A percentile compares a stretch with the other conserved stretches of the same genome.
Conservation (phyloP, 1,140 invertebrate species). For the Manduca sexta region DNA sequence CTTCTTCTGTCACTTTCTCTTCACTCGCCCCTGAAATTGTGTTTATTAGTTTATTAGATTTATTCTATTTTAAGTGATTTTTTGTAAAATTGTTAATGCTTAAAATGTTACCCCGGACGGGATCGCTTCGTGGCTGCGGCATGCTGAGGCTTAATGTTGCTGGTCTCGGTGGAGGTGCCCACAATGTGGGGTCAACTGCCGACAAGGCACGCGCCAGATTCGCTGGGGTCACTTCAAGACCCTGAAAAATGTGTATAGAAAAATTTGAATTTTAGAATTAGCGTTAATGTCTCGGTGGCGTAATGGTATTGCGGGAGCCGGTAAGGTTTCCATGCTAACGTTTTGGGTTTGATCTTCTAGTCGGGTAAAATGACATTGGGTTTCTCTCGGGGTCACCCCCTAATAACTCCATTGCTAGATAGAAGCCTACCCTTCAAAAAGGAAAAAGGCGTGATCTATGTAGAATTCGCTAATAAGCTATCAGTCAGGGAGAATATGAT, state of each 20-base stretch:
- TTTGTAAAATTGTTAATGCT: background rate
- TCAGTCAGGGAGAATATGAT: no score
- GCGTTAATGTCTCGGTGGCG: no score
- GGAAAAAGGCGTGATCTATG: no score
- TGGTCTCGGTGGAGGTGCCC: constrained; percentile 77
- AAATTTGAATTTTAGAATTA: no score
- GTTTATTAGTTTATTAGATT: background rate
- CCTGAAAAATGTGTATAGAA: constrained; percentile 30
- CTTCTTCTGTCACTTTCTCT: constrained; percentile 68
- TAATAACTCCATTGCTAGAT: no score
- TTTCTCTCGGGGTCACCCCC: no score
- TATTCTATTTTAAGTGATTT: background rate
- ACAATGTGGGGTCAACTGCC: constrained; percentile 76
- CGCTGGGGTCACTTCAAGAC: constrained; percentile 75
- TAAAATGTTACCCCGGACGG: constrained; percentile 28
- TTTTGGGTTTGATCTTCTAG: no score
- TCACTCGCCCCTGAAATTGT: constrained; percentile 37
- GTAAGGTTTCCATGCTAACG: no score
- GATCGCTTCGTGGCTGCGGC: constrained; percentile 58
- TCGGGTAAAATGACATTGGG: no score
- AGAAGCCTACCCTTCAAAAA: no score
- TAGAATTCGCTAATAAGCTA: no score
- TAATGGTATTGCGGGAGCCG: no score
- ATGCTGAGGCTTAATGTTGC: constrained; percentile 79
- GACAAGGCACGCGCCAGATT: constrained; percentile 73